Conservation (phyloP, 2,113 vertebrate genomes). For the Morone chrysops region DNA sequence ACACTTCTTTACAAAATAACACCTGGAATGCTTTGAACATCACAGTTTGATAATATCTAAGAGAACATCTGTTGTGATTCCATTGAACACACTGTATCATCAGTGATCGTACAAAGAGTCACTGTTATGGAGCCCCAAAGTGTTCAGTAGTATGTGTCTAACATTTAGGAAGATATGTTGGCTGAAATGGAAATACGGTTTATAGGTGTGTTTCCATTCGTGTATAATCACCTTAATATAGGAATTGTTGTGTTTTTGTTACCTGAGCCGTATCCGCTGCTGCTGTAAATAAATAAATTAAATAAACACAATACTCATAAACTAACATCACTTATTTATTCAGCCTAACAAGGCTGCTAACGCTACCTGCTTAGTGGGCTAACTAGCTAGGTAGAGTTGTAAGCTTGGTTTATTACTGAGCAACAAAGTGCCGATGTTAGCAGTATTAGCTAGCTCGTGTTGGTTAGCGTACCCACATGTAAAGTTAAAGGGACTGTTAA, state of each 20-base stretch:
- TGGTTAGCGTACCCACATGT: no score
- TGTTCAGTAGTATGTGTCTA: not conserved
- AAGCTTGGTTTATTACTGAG: not conserved
- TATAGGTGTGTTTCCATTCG: no score
- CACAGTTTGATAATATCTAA: not conserved
- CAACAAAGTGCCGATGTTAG: not conserved
- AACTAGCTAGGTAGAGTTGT: not conserved
- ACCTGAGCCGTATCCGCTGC: not conserved
- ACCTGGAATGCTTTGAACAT: not conserved
- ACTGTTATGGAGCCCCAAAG: not conserved
- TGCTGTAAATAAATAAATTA: not conserved
- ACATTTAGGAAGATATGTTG: no score
- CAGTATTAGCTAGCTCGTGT: not conserved
- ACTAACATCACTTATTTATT: not conserved
- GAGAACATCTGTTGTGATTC: not conserved
- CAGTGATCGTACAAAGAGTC: not conserved
- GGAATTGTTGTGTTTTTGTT: no score
- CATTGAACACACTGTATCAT: not conserved
- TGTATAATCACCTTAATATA: not conserved
- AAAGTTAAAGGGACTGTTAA: not conserved
- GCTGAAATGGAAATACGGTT: no score
- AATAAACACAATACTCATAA: not conserved
- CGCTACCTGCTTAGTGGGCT: not conserved
- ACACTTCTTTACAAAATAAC: not conserved
- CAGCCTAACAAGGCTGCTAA: not conserved